Percentiles rank a stretch among this genome's conserved stretches.
Conservation (phyloP, 2,113 vertebrate genomes). For the Sapayoa aenigma region DNA sequence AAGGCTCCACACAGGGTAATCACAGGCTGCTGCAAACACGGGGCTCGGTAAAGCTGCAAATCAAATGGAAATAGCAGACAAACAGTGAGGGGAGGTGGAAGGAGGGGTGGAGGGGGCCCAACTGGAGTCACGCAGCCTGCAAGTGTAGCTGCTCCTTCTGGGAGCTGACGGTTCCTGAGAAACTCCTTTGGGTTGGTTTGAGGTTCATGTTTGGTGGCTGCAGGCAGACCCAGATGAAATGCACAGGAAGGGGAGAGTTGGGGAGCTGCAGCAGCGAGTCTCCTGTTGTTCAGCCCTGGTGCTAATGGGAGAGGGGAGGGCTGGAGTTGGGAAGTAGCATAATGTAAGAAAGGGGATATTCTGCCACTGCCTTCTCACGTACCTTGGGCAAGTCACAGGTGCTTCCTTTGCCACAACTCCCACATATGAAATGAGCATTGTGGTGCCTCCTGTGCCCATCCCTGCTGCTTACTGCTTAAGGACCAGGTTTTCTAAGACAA, state of each 20-base stretch:
- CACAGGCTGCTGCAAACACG: constrained; percentile 13
- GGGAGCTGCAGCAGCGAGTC: background rate
- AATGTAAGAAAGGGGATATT: background rate
- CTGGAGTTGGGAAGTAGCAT: background rate
- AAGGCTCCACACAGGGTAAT: constrained; percentile 42
- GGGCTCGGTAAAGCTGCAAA: constrained; percentile 39
- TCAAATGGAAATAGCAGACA: constrained; percentile 49
- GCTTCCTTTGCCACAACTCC: background rate
- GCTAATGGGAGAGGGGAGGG: background rate
- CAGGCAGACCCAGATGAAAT: background rate
- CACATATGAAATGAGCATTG: background rate
- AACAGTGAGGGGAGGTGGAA: background rate
- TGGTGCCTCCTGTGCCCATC: background rate
- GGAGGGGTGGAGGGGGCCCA: background rate
- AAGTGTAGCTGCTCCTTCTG: background rate
- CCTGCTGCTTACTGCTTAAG: background rate
- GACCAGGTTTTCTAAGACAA: background rate
- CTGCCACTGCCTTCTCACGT: background rate
- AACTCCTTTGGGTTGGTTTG: background rate
- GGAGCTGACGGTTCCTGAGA: background rate
- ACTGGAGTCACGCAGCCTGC: background rate
- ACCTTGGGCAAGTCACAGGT: background rate
- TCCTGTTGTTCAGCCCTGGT: background rate
- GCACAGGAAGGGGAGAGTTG: background rate
- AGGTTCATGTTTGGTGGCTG: background rate